phyloP scores from a whole-genome alignment of 1,140 invertebrate genomes.

The Anastrepha ludens region DNA sequence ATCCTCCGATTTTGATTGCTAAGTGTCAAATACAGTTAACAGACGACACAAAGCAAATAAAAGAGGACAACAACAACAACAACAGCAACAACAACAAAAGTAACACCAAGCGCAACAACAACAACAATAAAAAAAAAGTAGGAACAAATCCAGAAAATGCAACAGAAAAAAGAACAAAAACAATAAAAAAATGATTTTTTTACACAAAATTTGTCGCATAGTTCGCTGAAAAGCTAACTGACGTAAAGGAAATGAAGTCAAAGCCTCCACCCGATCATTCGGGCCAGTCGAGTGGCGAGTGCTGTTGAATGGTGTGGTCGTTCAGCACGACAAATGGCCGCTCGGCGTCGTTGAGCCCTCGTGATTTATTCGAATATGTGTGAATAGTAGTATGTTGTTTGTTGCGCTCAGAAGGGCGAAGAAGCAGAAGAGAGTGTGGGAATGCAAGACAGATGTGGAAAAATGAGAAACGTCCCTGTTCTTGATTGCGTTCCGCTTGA shows the following conservation, averaged over 20 bases:
- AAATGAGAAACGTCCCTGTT: constrained; percentile 21
- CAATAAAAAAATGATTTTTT: neutral
- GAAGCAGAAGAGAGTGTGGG: neutral
- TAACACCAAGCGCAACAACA: neutral
- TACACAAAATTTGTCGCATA: constrained; percentile 36
- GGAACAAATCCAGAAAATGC: constrained; percentile 25
- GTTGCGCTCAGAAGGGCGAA: neutral
- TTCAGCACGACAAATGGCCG: constrained; percentile 43
- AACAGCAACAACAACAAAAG: neutral
- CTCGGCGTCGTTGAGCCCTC: constrained; percentile 45
- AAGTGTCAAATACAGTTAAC: constrained; percentile 52
- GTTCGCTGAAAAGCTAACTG: neutral
- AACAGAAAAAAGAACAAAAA: neutral
- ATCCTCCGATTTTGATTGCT: constrained; percentile 46
- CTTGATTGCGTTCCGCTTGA: constrained; percentile 34
- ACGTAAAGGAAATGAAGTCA: neutral
- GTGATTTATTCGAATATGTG: neutral
- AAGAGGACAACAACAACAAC: neutral
- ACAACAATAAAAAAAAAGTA: neutral
- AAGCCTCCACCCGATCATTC: neutral
- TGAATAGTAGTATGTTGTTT: neutral
- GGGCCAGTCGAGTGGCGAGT: neutral
- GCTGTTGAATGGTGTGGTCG: constrained; percentile 48
- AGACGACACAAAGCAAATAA: constrained; percentile 44
- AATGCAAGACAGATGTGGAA: neutral